Evolutionary conservation across 2,797 vertebrate species (phyloP).

Genomic region (Hephaestus fuliginosus): DNA sequence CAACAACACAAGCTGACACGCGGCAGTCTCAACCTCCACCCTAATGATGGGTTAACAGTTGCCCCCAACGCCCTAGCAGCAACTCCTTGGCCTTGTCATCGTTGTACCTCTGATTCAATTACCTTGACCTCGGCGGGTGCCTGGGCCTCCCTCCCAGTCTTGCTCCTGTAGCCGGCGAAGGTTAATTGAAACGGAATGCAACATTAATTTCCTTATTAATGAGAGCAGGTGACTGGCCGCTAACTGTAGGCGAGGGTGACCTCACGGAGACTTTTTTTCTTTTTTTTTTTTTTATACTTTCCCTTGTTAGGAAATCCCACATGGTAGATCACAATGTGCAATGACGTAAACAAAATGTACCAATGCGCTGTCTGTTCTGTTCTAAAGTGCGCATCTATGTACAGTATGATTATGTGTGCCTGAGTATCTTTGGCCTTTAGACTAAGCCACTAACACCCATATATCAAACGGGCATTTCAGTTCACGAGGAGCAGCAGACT

Average conservation of each 20-base stretch:
- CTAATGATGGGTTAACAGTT: constrained; percentile 59
- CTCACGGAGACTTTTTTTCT: constrained; percentile 54
- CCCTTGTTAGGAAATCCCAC: constrained; percentile 47
- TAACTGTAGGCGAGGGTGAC: constrained; percentile 78
- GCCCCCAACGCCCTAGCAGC: constrained; percentile 67
- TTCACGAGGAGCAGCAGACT: not conserved
- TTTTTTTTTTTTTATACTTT: constrained; percentile 38
- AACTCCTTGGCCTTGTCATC: constrained; percentile 78
- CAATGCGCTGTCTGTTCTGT: not conserved
- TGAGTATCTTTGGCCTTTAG: constrained; percentile 16
- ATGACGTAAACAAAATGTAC: constrained; percentile 23
- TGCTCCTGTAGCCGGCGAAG: constrained; percentile 83
- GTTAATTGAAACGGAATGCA: constrained; percentile 90
- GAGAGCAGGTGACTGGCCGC: constrained; percentile 79
- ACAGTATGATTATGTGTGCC: not conserved
- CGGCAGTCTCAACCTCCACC: constrained; percentile 61
- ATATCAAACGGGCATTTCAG: constrained; percentile 2
- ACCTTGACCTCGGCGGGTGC: constrained; percentile 83
- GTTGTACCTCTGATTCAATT: constrained; percentile 86
- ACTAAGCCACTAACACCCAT: constrained; percentile 9
- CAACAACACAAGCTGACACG: constrained; percentile 56
- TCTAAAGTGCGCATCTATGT: constrained; percentile 5
- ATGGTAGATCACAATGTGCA: constrained; percentile 20
- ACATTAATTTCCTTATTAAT: constrained; percentile 89
- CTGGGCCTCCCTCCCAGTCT: constrained; percentile 77